Base-by-base conservation (phyloP, 2,797 vertebrate species). In the Ctenopoma multispine region DNA sequence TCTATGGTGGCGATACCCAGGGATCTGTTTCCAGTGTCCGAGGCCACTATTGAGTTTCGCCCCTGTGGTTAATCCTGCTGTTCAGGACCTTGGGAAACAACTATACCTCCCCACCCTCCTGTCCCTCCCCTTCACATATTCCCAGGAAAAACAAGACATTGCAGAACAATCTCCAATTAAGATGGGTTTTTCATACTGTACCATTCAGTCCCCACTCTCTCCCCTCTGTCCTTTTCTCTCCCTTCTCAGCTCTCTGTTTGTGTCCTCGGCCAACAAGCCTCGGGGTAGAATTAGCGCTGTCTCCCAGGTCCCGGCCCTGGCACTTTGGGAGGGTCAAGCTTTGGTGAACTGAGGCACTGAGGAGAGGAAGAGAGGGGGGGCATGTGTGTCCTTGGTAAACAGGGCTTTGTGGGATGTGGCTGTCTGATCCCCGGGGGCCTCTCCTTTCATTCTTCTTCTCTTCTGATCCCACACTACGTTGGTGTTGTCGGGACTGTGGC, bases 91-190 rank as follows among this genome's bases (percentile, higher is more conserved):
- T 94, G 92, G 94, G 93, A 95, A 94, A 92, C 72, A 72, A 68
- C 80, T 81, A 9, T 59, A 76, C 71, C 88, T 72, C 81, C 79
- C 77, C 66, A 79, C 79, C 70, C 75, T 67, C 79, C 73, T 61
- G 58, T 55, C 41, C 65, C 69, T 44, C 79, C 80, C 68, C 77
- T 56, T 63, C 68, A 4, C 81, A 70, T 68, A 90, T 94, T 93
- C 91, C 88, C 90, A 91, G 87, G 90, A 88, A 93, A 93, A 93
- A 90, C 90, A 93, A 94, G 89, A 90, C 81, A 72, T 89, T 74
- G 77, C 78, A 84, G 90, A 91, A 93, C 92, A 93, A 93, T 92
- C 90, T 90, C 92, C 91, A 94, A 94, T 94, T 94, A 94, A 93
- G 90, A 91, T 68, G 80, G 89, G 72, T 90, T 85, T 90, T 92